phyloP scores from a whole-genome alignment of 1,140 invertebrate genomes.

The Formica selysi region DNA sequence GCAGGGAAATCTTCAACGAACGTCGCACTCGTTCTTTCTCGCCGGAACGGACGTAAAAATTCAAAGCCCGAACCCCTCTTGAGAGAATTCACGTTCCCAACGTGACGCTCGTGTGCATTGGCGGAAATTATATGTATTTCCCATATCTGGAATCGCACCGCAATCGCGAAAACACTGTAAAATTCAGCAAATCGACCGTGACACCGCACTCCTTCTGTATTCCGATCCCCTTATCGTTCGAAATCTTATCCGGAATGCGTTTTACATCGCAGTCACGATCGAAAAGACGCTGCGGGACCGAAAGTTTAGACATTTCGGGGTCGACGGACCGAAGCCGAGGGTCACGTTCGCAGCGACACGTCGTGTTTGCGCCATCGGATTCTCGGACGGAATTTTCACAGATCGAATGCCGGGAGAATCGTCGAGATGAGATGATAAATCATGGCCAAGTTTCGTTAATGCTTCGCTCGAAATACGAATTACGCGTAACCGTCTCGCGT shows the following conservation, averaged over 20 bases:
- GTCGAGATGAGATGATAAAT: slow-evolving; percentile 65
- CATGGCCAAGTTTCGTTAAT: slow-evolving; percentile 60
- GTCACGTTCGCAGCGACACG: slow-evolving; percentile 62
- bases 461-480: slow-evolving; percentile 22
- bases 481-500: slow-evolving; percentile 26
- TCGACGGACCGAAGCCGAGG: slow-evolving; percentile 25
- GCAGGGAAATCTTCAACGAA: slow-evolving; percentile 38
- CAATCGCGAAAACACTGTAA: slow-evolving; percentile 40
- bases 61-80: background rate
- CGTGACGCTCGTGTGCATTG: background rate
- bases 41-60: slow-evolving; percentile 6
- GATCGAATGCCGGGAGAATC: slow-evolving; percentile 29
- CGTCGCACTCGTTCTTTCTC: background rate
- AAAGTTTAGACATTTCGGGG: slow-evolving; percentile 56
- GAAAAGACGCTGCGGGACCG: background rate
- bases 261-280: slow-evolving; percentile 45
- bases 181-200: slow-evolving; percentile 25
- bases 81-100: background rate
- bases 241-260: slow-evolving; percentile 55
- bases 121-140: slow-evolving; percentile 27
- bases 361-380: slow-evolving; percentile 45
- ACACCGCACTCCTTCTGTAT: background rate
- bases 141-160: background rate
- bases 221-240: slow-evolving; percentile 42
- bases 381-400: slow-evolving; percentile 43